These are phyloP conservation scores for Xenopus laevis DNA, from an alignment of 2,113 vertebrate genomes.

Conservation along the genomic window DNA sequence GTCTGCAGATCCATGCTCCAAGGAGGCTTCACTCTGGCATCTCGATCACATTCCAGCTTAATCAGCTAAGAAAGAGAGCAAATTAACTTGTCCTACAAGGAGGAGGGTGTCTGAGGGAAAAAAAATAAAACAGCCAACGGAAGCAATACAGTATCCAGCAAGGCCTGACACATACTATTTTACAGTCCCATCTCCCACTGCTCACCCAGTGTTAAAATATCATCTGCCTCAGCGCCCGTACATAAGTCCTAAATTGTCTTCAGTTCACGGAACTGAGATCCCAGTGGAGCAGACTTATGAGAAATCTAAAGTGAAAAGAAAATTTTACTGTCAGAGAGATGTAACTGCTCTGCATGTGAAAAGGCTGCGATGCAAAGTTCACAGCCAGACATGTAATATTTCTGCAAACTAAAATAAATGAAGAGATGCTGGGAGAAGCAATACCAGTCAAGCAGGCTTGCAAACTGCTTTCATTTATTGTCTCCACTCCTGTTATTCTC, in stretches of 20 bases:
- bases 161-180: neutral
- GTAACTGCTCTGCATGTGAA: too few relatives aligned
- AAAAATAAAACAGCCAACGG: conserved; percentile 21
- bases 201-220: neutral
- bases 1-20: conserved; percentile 34
- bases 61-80: conserved; percentile 41
- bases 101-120: conserved; percentile 10
- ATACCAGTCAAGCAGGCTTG: too few relatives aligned
- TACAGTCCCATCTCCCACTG: neutral
- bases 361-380: too few relatives aligned
- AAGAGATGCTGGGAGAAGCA: neutral
- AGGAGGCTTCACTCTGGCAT: conserved; percentile 25
- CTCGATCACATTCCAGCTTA: conserved; percentile 32
- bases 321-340: too few relatives aligned
- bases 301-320: too few relatives aligned
- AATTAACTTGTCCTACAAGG: conserved; percentile 42
- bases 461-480: too few relatives aligned
- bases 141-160: conserved; percentile 14
- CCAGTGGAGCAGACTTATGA: too few relatives aligned
- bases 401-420: neutral
- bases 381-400: too few relatives aligned
- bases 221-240: neutral
- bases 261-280: too few relatives aligned
- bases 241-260: too few relatives aligned
- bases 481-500: too few relatives aligned